Evolutionary conservation across 2,113 vertebrate species (phyloP).

Genomic region (Misgurnus anguillicaudatus): DNA sequence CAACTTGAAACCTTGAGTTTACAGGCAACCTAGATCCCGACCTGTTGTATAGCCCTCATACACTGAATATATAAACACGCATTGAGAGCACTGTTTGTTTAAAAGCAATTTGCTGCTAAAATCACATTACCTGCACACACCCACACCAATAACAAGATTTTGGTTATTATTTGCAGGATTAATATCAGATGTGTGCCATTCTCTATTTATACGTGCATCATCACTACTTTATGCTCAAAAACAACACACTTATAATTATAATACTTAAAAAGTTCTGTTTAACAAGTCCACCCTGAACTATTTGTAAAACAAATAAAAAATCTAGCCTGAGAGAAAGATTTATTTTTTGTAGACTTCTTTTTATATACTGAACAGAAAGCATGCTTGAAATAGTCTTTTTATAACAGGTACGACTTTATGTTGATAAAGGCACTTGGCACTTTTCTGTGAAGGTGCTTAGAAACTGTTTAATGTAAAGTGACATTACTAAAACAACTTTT

Average conservation of each 20-base stretch:
- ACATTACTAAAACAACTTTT: background rate
- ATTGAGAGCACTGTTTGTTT: constrained; percentile 16
- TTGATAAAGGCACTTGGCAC: background rate
- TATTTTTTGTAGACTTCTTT: constrained; percentile 30
- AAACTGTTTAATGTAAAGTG: background rate
- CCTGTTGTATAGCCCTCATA: background rate
- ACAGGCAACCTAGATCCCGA: background rate
- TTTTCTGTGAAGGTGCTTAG: background rate
- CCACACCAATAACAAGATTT: constrained; percentile 53
- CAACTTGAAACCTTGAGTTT: background rate
- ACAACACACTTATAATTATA: constrained; percentile 53
- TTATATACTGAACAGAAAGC: constrained; percentile 19
- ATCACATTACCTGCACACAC: constrained; percentile 53
- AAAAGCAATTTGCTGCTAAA: constrained; percentile 29
- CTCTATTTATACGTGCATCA: constrained; percentile 40
- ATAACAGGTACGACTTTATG: constrained; percentile 19
- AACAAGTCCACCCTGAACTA: constrained; percentile 52
- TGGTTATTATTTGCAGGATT: constrained; percentile 53
- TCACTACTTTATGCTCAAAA: constrained; percentile 48
- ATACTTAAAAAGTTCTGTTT: constrained; percentile 36
- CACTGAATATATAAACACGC: constrained; percentile 38
- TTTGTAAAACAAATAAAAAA: constrained; percentile 60
- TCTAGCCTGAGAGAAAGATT: constrained; percentile 43
- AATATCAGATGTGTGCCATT: constrained; percentile 53
- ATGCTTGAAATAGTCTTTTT: constrained; percentile 6